Percentiles rank a stretch among this genome's conserved stretches.
Conservation (phyloP, 2,113 vertebrate species). For the Thamnaconus septentrionalis region DNA sequence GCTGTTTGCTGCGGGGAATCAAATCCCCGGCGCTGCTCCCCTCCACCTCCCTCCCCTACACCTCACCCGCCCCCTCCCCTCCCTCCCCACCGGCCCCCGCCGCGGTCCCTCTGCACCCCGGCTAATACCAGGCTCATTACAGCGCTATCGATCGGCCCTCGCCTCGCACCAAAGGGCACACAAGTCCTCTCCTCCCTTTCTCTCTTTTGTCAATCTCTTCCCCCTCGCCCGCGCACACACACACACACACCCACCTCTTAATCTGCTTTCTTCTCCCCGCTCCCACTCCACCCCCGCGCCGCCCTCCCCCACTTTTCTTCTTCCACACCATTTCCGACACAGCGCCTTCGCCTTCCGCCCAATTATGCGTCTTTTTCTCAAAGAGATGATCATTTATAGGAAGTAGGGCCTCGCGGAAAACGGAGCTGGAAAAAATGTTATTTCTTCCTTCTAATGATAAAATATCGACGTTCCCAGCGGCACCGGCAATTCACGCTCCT, state of each 20-base stretch:
- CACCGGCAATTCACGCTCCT: too few species aligned
- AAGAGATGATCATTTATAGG: constrained; percentile 31
- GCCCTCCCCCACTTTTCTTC: not conserved
- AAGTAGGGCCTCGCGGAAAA: not conserved
- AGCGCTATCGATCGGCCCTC: constrained; percentile 62
- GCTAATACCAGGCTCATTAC: constrained; percentile 76
- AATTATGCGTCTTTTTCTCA: constrained; percentile 11
- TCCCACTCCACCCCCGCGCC: constrained; percentile 15
- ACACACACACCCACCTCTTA: constrained; percentile 32
- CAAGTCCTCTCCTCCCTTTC: constrained; percentile 54
- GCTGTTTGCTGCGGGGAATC: constrained; percentile 75
- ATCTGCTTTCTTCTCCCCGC: constrained; percentile 41
- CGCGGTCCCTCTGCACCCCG: constrained; percentile 64
- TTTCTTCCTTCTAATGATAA: too few species aligned
- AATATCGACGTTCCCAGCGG: too few species aligned
- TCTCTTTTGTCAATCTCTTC: constrained; percentile 48
- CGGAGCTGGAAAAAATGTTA: too few species aligned
- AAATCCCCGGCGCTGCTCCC: constrained; percentile 35
- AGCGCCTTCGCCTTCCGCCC: not conserved
- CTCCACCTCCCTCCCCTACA: constrained; percentile 39
- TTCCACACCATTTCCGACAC: not conserved
- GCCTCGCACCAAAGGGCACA: constrained; percentile 64
- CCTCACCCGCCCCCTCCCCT: constrained; percentile 31
- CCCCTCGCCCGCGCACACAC: constrained; percentile 8
- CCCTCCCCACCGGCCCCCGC: constrained; percentile 51